These are phyloP conservation scores for Sapajus apella DNA, from an alignment of 2,113 vertebrate species.

Conservation along the genomic window DNA sequence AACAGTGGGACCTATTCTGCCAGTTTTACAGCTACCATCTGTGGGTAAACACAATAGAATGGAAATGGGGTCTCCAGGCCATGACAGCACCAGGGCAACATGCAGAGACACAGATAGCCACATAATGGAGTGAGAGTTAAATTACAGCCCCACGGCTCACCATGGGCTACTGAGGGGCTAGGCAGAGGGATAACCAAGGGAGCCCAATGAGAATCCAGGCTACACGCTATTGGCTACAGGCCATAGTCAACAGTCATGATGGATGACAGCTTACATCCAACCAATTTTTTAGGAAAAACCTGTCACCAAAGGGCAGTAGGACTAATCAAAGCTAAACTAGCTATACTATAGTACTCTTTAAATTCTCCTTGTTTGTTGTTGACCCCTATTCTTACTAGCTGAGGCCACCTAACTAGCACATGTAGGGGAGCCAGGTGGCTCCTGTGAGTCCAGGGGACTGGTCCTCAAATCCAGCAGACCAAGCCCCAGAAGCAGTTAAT, in stretches of 20 bases:
- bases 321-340: conserved; percentile 3
- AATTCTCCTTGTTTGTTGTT: background rate
- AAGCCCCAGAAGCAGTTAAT: background rate
- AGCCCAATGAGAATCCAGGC: background rate
- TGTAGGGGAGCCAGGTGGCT: background rate
- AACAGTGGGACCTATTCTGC: conserved; percentile 20
- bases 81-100: background rate
- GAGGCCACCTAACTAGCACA: background rate
- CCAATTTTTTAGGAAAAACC: background rate
- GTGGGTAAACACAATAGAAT: conserved; percentile 48
- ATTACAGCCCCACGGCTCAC: background rate
- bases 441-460: background rate
- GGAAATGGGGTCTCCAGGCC: conserved; percentile 33
- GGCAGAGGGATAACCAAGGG: background rate
- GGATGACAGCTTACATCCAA: background rate
- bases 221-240: background rate
- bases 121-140: conserved; percentile 28
- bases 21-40: conserved; percentile 62
- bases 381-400: background rate
- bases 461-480: background rate
- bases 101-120: conserved; percentile 35
- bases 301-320: conserved; percentile 1
- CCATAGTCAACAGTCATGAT: background rate
- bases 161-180: background rate
- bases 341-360: background rate